Conservation (phyloP, 2,888 invertebrate genomes). For the Drosophila birchii region DNA sequence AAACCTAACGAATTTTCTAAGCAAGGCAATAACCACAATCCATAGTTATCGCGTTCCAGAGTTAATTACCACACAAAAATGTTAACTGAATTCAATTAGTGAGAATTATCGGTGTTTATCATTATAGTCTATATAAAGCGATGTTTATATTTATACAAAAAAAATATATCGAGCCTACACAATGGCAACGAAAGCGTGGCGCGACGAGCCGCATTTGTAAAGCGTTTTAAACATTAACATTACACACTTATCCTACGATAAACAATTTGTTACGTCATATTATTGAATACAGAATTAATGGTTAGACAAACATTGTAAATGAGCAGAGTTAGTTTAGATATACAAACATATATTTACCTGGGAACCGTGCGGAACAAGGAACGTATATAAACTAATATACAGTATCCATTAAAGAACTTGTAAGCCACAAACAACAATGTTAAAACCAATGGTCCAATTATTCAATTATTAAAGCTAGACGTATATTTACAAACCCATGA, state of each 20-base stretch:
- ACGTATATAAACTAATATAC: conserved; percentile 44
- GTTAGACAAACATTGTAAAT: conserved; percentile 48
- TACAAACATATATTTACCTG: conserved; percentile 61
- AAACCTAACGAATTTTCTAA: conserved; percentile 80
- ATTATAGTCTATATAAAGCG: conserved; percentile 38
- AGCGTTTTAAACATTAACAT: conserved; percentile 63
- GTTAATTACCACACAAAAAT: conserved; percentile 45
- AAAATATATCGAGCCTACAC: conserved; percentile 41
- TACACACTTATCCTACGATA: conserved; percentile 34
- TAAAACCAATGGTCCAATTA: conserved; percentile 80
- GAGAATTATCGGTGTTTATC: conserved; percentile 54
- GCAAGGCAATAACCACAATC: conserved; percentile 73
- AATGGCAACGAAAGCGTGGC: conserved; percentile 56
- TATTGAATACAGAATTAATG: conserved; percentile 39
- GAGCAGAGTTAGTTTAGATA: conserved; percentile 55
- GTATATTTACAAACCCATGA: conserved; percentile 53
- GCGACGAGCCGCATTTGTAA: conserved; percentile 65
- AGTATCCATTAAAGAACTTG: conserved; percentile 48
- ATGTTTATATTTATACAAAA: conserved; percentile 42
- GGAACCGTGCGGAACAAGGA: conserved; percentile 70
- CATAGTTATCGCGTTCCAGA: conserved; percentile 58
- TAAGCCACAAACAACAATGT: conserved; percentile 68
- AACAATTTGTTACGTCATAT: conserved; percentile 64
- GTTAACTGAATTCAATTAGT: conserved; percentile 75
- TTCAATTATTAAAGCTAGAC: conserved; percentile 65